Percentiles rank a stretch among this genome's conserved stretches.
Evolutionary conservation across 2,888 invertebrate species (phyloP).

Genomic region (Fragum fragum): DNA sequence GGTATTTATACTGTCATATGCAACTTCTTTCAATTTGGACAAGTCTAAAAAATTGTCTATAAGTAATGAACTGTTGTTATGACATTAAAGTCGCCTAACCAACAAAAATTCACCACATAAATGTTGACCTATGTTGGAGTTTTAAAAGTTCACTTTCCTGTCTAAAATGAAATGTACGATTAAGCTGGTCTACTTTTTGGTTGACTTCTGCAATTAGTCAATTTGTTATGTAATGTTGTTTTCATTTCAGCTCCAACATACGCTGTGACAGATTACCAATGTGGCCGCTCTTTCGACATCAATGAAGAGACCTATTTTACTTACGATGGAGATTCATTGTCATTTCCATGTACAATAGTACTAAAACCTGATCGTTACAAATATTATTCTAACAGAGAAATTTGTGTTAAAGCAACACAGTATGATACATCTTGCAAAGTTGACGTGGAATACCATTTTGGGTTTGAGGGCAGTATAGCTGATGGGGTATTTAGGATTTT

Average conservation of each 20-base stretch:
- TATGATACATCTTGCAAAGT: background rate
- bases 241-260: slow-evolving; percentile 9
- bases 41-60: no score
- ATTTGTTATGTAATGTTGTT: background rate
- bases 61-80: no score
- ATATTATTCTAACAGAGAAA: background rate
- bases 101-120: no score
- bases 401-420: background rate
- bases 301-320: background rate
- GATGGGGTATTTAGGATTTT: slow-evolving; percentile 16
- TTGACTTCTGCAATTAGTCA: no score
- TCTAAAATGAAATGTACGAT: no score
- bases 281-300: background rate
- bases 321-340: background rate
- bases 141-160: no score
- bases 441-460: slow-evolving; percentile 1
- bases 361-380: background rate
- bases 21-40: background rate
- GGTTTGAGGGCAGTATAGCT: background rate
- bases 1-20: no score
- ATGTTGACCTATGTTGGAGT: no score
- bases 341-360: background rate
- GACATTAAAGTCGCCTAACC: no score
- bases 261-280: slow-evolving; percentile 13
- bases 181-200: no score